Base-by-base conservation (phyloP, 2,797 vertebrate genomes). In the Ammospiza maritima region DNA sequence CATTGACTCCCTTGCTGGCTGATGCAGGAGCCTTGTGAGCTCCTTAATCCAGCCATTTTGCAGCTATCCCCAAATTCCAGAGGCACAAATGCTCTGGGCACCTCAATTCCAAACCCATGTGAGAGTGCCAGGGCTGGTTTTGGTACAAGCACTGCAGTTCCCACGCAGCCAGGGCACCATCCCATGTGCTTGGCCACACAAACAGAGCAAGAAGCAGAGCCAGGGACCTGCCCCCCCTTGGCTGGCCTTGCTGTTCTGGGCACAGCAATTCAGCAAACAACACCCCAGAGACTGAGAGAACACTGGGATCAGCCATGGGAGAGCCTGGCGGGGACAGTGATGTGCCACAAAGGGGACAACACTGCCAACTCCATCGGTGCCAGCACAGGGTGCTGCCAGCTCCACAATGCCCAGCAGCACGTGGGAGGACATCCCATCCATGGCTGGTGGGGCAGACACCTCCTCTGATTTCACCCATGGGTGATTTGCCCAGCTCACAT, bases 311-410 rank as follows among this genome's bases (percentile, higher is more conserved):
- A 74, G 65, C 50, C 53, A 1, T 0, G 2, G 79, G 38, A 71
- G 9, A 45, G 53, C 11, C 45, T 38, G 0, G 0, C 3, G 14
- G 66, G 36, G 48, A 42, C 1, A 8, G 26, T 0, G 60, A 26
- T 1, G 5, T 44, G 57, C 65, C 25, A 45, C 0, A 3, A 30
- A 5, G 3, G 47, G 71, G 23, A 13, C 77, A 23, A 13, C 53
- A 3, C 19, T 20, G 8, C 53, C 69, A 26, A 4, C n/a, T 0
- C 32, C 74, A 22, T n/a, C 4, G 0, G 42, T 21, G 72, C 83
- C 80, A 88, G 61, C 2, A 0, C 8, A 10, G 34, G 57, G 7
- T 25, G 50, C 71, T 45, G 61, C 84, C 85, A 51, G 64, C 75
- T 67, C 64, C 86, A n/a, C 1, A 3, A 3, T 15, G 76, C 84